phyloP scores from a whole-genome alignment of 1,140 invertebrate species.

The Drosophila orosa region DNA sequence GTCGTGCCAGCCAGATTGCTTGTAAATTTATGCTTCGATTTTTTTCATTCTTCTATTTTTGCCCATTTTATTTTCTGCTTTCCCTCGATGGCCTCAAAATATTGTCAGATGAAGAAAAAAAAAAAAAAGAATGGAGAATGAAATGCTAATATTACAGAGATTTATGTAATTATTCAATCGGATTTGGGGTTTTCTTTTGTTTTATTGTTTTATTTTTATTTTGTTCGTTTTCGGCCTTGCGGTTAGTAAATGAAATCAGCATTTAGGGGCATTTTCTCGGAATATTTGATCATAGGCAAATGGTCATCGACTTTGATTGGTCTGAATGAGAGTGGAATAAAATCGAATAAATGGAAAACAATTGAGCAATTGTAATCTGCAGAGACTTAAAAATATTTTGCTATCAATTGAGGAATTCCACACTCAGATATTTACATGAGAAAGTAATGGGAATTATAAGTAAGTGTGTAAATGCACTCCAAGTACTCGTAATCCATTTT shows the following conservation, averaged over 20 bases:
- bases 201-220: slow-evolving; percentile 34
- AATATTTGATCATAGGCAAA: slow-evolving; percentile 57
- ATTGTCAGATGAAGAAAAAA: slow-evolving; percentile 41
- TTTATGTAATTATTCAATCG: slow-evolving; percentile 82
- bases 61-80: slow-evolving; percentile 29
- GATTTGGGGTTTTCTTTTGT: slow-evolving; percentile 54
- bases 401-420: not conserved
- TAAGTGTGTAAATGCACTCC: not conserved
- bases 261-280: slow-evolving; percentile 47
- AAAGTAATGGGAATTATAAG: slow-evolving; percentile 1
- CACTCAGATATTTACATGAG: not conserved
- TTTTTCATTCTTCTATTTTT: slow-evolving; percentile 45
- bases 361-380: slow-evolving; percentile 1
- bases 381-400: not conserved
- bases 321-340: slow-evolving; percentile 9
- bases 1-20: slow-evolving; percentile 57
- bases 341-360: slow-evolving; percentile 21
- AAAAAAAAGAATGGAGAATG: not conserved
- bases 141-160: slow-evolving; percentile 75
- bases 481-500: slow-evolving; percentile 5
- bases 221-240: slow-evolving; percentile 21
- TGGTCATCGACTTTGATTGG: slow-evolving; percentile 23
- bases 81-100: slow-evolving; percentile 36
- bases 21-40: slow-evolving; percentile 81
- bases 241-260: slow-evolving; percentile 66